Evolutionary conservation across 2,113 vertebrate species (phyloP).

Genomic region (Benitochromis conjunctus): DNA sequence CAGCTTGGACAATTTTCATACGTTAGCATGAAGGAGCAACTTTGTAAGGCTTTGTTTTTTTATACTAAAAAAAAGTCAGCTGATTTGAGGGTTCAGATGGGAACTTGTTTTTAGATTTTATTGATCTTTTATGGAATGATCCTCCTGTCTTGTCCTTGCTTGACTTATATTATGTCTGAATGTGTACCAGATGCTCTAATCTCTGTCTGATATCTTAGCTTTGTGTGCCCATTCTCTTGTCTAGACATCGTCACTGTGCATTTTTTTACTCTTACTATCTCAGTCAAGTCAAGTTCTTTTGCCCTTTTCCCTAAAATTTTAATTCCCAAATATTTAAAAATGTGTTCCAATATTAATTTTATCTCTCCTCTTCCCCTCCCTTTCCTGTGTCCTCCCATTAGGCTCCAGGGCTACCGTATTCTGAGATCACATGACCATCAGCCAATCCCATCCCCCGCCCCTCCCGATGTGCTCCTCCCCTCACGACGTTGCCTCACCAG

Average conservation of each 20-base stretch:
- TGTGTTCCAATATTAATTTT: neutral
- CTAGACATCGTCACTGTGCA: neutral
- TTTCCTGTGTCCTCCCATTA: conserved; percentile 28
- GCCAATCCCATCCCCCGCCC: conserved; percentile 76
- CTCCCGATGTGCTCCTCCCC: conserved; percentile 82
- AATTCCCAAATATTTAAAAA: neutral
- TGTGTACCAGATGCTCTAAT: neutral
- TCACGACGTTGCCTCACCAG: conserved; percentile 81
- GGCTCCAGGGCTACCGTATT: conserved; percentile 82
- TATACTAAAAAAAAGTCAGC: neutral
- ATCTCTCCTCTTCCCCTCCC: neutral
- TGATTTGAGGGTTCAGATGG: neutral
- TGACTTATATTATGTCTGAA: neutral
- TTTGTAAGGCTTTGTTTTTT: neutral
- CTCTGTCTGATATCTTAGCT: neutral
- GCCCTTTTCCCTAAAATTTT: neutral
- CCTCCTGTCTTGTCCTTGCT: neutral
- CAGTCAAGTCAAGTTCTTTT: neutral
- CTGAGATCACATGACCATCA: conserved; percentile 90
- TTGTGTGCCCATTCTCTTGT: neutral
- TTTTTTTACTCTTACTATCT: neutral
- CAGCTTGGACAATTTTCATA: neutral
- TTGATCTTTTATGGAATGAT: neutral
- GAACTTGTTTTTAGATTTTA: neutral
- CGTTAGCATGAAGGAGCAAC: neutral